Base-by-base conservation (phyloP, 2,797 vertebrate genomes). In the Apogon talboti region DNA sequence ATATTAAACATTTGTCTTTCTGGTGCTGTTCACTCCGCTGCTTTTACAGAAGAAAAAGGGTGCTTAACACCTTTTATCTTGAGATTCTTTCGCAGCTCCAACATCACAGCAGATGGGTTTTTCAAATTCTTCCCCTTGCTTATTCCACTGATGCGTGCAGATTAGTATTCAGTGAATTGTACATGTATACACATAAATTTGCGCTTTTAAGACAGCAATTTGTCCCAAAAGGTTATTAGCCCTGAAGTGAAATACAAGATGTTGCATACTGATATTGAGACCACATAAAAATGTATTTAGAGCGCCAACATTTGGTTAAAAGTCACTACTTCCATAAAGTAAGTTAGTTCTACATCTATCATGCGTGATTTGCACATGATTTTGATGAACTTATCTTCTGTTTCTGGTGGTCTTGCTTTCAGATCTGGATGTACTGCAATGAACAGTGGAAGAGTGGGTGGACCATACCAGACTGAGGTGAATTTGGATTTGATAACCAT, bases 341-440 rank as follows among this genome's bases (percentile, higher is more conserved):
- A 51, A 13, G 6, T 48, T 8, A 43, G 14, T 64, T 49, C 14
- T 8, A 15, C n/a, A 18, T 4, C 38, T 10, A 2, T 15, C 3
- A 9, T 1, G 2, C 11, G 40, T 5, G 19, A 13, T 55, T 58
- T 41, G 44, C 35, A 38, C 9, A 41, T 15, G 2, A 45, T 56
- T 48, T 12, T 47, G 4, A 64, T 58, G 14, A 70, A 19, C 18
- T 50, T 38, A 1, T 60, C 33, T 77, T 12, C 28, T 59, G 16
- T 71, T 18, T 80, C 21, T 47, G 14, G n/a, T 75, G 15, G 3
- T 79, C 42, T 61, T 44, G 0, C 71, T 83, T 81, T 58, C 85
- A 92, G 91, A 70, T 90, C 76, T 78, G 42, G 76, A 41, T 67
- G 11, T 47, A 70, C 56, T 85, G 87, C 82, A 74, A 90, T 91